Conservation (phyloP, 2,888 invertebrate species). For the Folsomia candida region DNA sequence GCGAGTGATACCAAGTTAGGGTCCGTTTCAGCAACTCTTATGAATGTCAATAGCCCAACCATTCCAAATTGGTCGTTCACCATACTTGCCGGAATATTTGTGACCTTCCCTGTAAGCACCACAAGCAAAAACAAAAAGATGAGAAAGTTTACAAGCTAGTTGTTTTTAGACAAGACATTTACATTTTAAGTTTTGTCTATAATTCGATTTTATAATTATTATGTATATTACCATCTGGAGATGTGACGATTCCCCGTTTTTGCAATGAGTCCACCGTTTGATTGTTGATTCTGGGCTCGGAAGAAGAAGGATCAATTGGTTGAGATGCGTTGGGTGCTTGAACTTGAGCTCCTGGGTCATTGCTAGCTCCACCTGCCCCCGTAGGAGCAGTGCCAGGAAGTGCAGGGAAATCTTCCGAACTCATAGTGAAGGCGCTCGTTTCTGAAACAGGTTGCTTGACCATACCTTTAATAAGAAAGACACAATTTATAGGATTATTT, state of each 20-base stretch:
- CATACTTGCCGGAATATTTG: conserved; percentile 98
- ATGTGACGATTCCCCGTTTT: conserved; percentile 84
- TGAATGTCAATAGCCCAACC: conserved; percentile 96
- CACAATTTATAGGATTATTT: no score
- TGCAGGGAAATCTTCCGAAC: conserved; percentile 98
- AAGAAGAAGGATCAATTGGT: conserved; percentile 23
- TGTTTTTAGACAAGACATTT: no score
- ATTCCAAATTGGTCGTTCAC: conserved; percentile 99
- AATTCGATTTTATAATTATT: conserved; percentile 2
- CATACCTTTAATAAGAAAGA: conserved; percentile 92
- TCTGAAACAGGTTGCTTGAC: conserved; percentile 91
- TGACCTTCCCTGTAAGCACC: conserved; percentile 75
- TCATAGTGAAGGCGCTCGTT: conserved; percentile 93
- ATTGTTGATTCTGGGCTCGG: conserved; percentile 28
- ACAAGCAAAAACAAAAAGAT: conserved; percentile 8
- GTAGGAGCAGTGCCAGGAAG: conserved; percentile 80
- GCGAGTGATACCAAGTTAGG: conserved; percentile 94
- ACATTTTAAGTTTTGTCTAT: no score
- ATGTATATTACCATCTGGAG: conserved; percentile 74
- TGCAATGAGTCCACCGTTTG: conserved; percentile 26
- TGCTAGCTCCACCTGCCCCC: conserved; percentile 34
- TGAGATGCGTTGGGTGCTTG: conserved; percentile 40
- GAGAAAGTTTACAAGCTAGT: no score
- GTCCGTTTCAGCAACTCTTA: conserved; percentile 95
- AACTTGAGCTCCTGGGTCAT: conserved; percentile 44